Base-by-base conservation (phyloP, 1,140 invertebrate genomes). In the Drosophila rufa region DNA sequence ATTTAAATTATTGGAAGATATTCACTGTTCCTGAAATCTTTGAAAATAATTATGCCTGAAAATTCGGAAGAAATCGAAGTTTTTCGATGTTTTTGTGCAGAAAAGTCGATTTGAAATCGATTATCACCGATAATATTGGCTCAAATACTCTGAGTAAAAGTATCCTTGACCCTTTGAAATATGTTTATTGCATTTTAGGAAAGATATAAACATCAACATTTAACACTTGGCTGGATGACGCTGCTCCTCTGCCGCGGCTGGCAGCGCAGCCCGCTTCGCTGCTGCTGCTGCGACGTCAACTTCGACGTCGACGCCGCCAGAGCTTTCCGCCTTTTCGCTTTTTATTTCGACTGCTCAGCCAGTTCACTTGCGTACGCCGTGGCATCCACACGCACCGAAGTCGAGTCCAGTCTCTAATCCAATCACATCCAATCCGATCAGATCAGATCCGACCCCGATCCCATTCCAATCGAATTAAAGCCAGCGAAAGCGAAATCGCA, bases 301-400 rank as follows among this genome's bases (percentile, higher is more conserved):
- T 25, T 19, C 11, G 33, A 58, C 68, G 46, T 25, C 25, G 25
- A 11, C 25, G 45, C 19, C 36, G 56, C 19, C 56, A 48, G 55
- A 81, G 82, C 77, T 69, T 80, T 74, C 30, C 25, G 47, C 67
- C 30, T 50, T 55, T 47, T 51, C 48, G 56, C 42, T 60, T 60
- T 58, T 38, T 15, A 46, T 46, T 46, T 27, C 47, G 47, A 50
- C 15, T 51, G 43, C 27, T 27, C 22, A 43, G 64, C 75, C 73
- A 87, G 85, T 87, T 68, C 38, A 64, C 69, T 61, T 83, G 79
- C 56, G 59, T 33, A 65, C 66, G 62, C 17, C 85, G 80, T 77
- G 69, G 51, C 57, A 65, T 56, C 84, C 77, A 77, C 71, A 87
- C 84, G 71, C 82, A 68, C 15, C 33, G 22, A 36, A 38, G 22